Conservation (phyloP, 1,140 invertebrate species). For the Kradibia gibbosae region DNA sequence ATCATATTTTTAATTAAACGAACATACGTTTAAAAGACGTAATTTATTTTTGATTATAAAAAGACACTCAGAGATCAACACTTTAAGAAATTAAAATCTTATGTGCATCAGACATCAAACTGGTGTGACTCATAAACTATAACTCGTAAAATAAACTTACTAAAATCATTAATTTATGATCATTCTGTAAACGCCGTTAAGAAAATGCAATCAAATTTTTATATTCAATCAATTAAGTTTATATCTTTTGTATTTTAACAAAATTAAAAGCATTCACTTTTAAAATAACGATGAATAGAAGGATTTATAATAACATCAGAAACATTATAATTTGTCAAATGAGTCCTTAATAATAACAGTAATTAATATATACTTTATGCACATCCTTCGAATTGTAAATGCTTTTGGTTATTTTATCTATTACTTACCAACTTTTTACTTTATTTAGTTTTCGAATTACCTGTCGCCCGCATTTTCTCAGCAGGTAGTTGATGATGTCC, state of each 20-base stretch:
- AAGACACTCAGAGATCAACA: not conserved
- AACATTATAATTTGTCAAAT: not conserved
- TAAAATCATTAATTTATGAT: constrained; percentile 19
- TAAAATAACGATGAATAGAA: not conserved
- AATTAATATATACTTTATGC: not conserved
- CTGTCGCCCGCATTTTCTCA: constrained; percentile 35
- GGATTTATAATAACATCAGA: not conserved
- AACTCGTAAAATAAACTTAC: constrained; percentile 14
- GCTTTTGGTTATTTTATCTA: not conserved
- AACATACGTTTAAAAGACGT: too few relatives aligned
- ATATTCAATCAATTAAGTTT: constrained; percentile 36
- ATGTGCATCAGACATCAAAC: too few relatives aligned
- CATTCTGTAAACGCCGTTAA: not conserved
- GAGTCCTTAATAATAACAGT: too few relatives aligned
- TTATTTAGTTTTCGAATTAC: constrained; percentile 40
- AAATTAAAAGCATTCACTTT: constrained; percentile 6
- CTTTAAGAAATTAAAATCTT: constrained; percentile 42
- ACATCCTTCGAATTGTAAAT: not conserved
- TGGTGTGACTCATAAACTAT: constrained; percentile 13
- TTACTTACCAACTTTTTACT: constrained; percentile 39
- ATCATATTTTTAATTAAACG: not conserved
- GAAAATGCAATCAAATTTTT: constrained; percentile 17
- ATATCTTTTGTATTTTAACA: constrained; percentile 8
- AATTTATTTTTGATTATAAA: too few relatives aligned
- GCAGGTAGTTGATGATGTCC: constrained; percentile 35